Base-by-base conservation (phyloP, 2,888 invertebrate species). In the Dioctria linearis region DNA sequence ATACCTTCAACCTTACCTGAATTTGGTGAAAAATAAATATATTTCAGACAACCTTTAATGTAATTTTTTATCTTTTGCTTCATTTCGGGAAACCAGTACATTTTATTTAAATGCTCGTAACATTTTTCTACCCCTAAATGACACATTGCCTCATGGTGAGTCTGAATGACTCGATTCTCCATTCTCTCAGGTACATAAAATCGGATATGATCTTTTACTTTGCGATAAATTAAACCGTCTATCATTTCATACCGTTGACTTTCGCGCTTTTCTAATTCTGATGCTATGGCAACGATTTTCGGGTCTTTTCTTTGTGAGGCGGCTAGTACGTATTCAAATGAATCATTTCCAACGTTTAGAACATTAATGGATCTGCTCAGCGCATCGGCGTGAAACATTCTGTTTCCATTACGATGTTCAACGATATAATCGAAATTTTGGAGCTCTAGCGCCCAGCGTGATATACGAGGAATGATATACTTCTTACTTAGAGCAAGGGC, bases 301-400 rank as follows among this genome's bases (percentile, higher is more conserved):
- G 71, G 46, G 63, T 85, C 85, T 49, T 63, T 61, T 37, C 78
- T 78, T 75, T 83, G 81, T 51, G 78, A 54, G 8, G 80, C 79
- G 57, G 80, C 82, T 13, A 82, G 57, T 8, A 78, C 67, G 78
- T 79, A 82, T n/a, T 83, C 80, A 79, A 83, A 80, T 9, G 79
- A 67, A 39, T 82, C 79, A 42, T 80, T 13, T 43, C 73, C 80
- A 4, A 57, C 37, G 73, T 79, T 61, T 61, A 81, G 54, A 40
- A 82, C 67, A 49, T 76, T 80, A 8, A 66, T 51, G 6, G 79
- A 59, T 42, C 85, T 78, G 69, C 86, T 86, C 37, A 86, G 75
- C 4, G 86, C 85, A 81, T 86, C 85, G 0, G 85, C 86, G 81
- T 86, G 86, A 25, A 61, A 61, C 87, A 86, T 87, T 61, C 80